Conservation (phyloP, 2,888 invertebrate genomes). For the Dysmachus trigonus region DNA sequence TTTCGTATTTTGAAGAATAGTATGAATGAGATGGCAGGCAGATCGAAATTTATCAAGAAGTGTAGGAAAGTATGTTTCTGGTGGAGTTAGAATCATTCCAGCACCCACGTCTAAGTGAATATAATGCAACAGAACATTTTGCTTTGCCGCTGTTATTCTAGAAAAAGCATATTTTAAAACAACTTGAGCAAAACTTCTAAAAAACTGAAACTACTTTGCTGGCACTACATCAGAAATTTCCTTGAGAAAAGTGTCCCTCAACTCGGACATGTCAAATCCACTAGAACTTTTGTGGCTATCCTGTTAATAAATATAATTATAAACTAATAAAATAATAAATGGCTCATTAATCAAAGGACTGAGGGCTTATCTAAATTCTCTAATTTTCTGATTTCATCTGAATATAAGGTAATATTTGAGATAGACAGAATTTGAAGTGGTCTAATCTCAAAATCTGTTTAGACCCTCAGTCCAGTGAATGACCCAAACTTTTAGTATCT, state of each 20-base stretch:
- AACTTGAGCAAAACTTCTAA: not conserved
- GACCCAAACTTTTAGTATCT: not conserved
- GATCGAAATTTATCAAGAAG: conserved; percentile 77
- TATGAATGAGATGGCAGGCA: conserved; percentile 78
- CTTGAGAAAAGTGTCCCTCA: conserved; percentile 76
- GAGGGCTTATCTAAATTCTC: too few species aligned
- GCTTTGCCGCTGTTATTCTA: conserved; percentile 74
- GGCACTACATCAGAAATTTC: conserved; percentile 74
- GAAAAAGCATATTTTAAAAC: conserved; percentile 43
- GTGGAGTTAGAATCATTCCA: conserved; percentile 76
- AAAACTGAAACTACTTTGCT: conserved; percentile 44
- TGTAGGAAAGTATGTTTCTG: conserved; percentile 64
- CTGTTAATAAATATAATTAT: conserved; percentile 62
- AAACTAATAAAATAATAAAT: not conserved
- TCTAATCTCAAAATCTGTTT: too few species aligned
- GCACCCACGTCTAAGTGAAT: conserved; percentile 76
- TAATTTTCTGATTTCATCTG: too few species aligned
- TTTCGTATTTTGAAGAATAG: conserved; percentile 75
- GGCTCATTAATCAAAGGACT: too few species aligned
- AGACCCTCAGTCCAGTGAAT: too few species aligned
- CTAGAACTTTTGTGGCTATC: conserved; percentile 73
- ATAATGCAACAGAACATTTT: conserved; percentile 80
- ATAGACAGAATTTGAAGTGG: too few species aligned
- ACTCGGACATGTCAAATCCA: conserved; percentile 74
- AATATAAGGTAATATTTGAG: too few species aligned